Evolutionary conservation across 2,113 vertebrate species (phyloP).

Genomic region (Callithrix jacchus): DNA sequence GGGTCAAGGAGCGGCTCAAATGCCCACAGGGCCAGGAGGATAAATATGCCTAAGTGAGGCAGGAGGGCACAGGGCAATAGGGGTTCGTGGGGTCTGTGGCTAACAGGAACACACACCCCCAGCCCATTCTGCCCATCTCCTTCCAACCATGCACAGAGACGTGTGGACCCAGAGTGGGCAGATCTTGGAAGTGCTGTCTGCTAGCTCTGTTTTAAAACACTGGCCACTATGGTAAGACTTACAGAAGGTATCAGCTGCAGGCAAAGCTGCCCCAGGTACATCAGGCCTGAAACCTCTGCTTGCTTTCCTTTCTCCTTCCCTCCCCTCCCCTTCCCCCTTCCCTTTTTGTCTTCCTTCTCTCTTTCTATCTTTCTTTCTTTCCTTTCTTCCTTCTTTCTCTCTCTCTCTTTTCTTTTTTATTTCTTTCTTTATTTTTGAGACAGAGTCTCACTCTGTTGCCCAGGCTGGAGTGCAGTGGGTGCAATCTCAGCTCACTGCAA

Average conservation of each 20-base stretch:
- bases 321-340: too few relatives aligned
- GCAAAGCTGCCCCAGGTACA: too few relatives aligned
- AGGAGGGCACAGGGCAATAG: neutral
- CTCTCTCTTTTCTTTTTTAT: too few relatives aligned
- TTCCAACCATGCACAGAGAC: neutral
- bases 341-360: too few relatives aligned
- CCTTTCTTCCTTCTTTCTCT: too few relatives aligned
- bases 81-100: neutral
- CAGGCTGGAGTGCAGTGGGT: neutral
- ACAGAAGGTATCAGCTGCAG: fast-evolving
- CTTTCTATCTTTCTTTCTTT: too few relatives aligned
- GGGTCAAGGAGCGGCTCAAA: fast-evolving
- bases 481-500: neutral
- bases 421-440: neutral
- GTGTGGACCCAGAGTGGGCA: neutral
- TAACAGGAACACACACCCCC: neutral
- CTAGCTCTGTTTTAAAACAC: neutral
- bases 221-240: fast-evolving
- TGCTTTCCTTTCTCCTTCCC: neutral
- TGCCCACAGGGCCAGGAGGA: neutral
- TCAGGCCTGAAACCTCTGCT: neutral
- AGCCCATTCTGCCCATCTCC: neutral
- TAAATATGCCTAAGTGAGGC: neutral
- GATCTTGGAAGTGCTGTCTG: neutral
- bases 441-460: neutral